Conservation (phyloP, 2,888 invertebrate species). For the Bombylius major region DNA sequence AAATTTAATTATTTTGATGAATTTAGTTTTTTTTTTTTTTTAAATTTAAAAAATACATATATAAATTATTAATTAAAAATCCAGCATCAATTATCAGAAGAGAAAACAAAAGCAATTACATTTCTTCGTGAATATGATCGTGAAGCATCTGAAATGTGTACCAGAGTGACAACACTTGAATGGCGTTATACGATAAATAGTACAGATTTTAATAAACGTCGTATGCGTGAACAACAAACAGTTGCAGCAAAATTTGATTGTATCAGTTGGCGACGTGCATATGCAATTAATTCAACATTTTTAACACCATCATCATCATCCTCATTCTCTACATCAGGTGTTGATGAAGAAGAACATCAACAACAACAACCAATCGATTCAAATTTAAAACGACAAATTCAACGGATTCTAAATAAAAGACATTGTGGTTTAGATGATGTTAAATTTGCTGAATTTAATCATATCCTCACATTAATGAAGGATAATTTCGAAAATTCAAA, state of each 20-base stretch:
- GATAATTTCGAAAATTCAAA: conserved; percentile 59
- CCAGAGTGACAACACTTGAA: conserved; percentile 54
- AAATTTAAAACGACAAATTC: conserved; percentile 52
- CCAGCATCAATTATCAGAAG: neutral
- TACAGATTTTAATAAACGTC: conserved; percentile 54
- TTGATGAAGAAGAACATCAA: conserved; percentile 16
- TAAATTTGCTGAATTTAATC: conserved; percentile 53
- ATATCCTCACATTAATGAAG: conserved; percentile 64
- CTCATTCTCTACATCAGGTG: conserved; percentile 10
- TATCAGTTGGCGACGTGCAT: conserved; percentile 58
- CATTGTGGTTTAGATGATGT: conserved; percentile 62
- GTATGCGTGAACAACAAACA: conserved; percentile 59
- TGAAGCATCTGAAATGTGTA: conserved; percentile 61
- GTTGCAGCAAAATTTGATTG: conserved; percentile 60
- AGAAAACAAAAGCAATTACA: conserved; percentile 45
- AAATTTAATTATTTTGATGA: too few species aligned
- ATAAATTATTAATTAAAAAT: too few species aligned
- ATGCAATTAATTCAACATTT: conserved; percentile 50
- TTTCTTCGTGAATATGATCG: conserved; percentile 60
- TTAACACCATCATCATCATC: neutral
- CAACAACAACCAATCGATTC: conserved; percentile 38
- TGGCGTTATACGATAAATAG: conserved; percentile 69
- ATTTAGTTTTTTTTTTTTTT: too few species aligned
- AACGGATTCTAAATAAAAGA: conserved; percentile 55
- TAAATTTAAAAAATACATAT: too few species aligned